Evolutionary conservation across 1,140 invertebrate species (phyloP), one percentile per base, ranked within the genome.

Genomic region (Nixonia krombeini): DNA sequence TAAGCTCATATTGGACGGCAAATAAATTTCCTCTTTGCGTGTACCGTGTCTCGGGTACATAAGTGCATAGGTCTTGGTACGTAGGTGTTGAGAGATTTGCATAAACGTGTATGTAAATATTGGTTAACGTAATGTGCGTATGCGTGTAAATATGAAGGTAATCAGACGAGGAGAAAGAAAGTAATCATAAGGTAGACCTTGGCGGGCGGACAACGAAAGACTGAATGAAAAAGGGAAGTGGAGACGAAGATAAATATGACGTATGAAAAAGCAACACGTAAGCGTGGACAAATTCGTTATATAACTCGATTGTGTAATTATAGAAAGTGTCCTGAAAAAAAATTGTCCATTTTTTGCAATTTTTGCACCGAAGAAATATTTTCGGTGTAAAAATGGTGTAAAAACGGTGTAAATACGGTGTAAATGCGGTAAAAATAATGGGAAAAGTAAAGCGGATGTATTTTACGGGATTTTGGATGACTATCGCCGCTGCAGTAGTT

Each of bases 91-190:
- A 38, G 8, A 17, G 23, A 58, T 49, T 49, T 49, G 35, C 55
- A 49, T 42, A 49, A 58, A 49, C 50, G 42, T 40, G 45, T 41
- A 58, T 58, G 35, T 41, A 49, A 58, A 58, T 58, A 49, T 50
- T 46, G 37, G 42, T 49, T 26, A 31, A 18, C 12, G 45, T 37
- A 15, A 21, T 15, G 18, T 33, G 28, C 12, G 35, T 12, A 10
- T 33, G 31, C 2, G 29, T n/a, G 28, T 42, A 44, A 33, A 58
- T 31, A 49, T 21, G 12, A 38, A 31, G 55, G 31, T 49, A 49
- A 23, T 33, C 45, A 42, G 38, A 40, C 10, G 26, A 35, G 15
- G 33, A 23, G 55, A 49, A 58, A 58, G 38, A 40, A 25, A 40
- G 55, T 58, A 38, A 29, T 42, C 33, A 10, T 33, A 23, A 25